phyloP scores from a whole-genome alignment of 2,888 invertebrate species.

The Ectemnius continuus region DNA sequence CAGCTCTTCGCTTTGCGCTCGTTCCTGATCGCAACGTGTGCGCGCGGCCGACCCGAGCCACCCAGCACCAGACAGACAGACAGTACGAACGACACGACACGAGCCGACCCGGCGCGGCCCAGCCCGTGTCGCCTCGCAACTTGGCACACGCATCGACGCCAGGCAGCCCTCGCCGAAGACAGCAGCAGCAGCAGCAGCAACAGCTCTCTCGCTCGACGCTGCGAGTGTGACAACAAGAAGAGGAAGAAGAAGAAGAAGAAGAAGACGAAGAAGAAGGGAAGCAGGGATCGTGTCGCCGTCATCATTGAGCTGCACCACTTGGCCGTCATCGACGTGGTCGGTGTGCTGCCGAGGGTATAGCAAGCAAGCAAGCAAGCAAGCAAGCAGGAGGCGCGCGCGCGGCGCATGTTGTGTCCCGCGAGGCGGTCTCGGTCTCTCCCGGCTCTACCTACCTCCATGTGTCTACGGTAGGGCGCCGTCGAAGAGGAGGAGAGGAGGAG shows the following conservation, averaged over 20 bases:
- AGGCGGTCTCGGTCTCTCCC: constrained; percentile 55
- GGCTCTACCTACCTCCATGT: constrained; percentile 59
- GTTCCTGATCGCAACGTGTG: constrained; percentile 8
- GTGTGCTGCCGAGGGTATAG: constrained; percentile 39
- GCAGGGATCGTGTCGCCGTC: no score
- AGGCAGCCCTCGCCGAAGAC: neutral
- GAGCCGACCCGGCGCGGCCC: no score
- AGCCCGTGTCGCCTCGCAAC: no score
- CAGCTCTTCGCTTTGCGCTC: no score
- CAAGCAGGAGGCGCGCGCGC: no score
- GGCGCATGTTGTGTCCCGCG: constrained; percentile 55
- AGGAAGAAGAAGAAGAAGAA: no score
- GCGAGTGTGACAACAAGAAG: no score
- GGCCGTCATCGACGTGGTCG: constrained; percentile 13
- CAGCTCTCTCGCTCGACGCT: neutral
- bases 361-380: no score
- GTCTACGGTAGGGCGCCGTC: constrained; percentile 55
- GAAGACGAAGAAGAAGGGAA: no score
- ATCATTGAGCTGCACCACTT: constrained; percentile 3
- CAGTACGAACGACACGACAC: no score
- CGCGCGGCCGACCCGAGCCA: neutral
- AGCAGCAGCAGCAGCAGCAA: neutral
- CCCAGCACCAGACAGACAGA: no score
- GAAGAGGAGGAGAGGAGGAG: constrained; percentile 65
- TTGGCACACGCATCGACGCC: neutral